Conservation (phyloP, 1,140 invertebrate genomes). For the Vanessa atalanta region DNA sequence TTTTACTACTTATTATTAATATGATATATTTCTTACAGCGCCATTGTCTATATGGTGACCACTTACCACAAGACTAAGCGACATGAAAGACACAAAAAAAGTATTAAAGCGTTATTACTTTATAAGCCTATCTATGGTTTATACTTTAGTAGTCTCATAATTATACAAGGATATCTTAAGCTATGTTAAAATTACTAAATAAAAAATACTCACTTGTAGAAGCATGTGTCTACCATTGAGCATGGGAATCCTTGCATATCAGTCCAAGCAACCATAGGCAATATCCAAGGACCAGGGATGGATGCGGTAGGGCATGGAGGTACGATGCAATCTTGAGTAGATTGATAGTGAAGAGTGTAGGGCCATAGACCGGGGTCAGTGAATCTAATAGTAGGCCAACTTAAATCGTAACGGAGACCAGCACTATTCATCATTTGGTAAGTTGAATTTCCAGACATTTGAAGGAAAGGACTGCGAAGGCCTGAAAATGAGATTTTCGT, state of each 20-base stretch:
- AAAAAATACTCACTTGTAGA: slow-evolving; percentile 69
- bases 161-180: background rate
- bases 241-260: slow-evolving; percentile 79
- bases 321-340: slow-evolving; percentile 84
- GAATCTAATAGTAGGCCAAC: slow-evolving; percentile 82
- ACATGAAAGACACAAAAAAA: too few relatives aligned
- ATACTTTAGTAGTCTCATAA: background rate
- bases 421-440: slow-evolving; percentile 76
- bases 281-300: slow-evolving; percentile 83
- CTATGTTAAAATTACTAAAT: background rate
- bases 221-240: slow-evolving; percentile 84
- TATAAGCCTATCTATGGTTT: too few relatives aligned
- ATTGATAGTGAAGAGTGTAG: slow-evolving; percentile 85
- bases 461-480: slow-evolving; percentile 85
- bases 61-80: too few relatives aligned
- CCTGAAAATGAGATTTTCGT: slow-evolving; percentile 54
- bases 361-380: slow-evolving; percentile 85
- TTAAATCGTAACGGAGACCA: slow-evolving; percentile 83
- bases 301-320: slow-evolving; percentile 83
- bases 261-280: slow-evolving; percentile 83
- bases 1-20: too few relatives aligned
- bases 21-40: too few relatives aligned
- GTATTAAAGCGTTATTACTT: too few relatives aligned
- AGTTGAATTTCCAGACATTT: slow-evolving; percentile 83
- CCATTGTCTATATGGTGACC: too few relatives aligned